A percentile compares a stretch with the other conserved stretches of the same genome.
Conservation (phyloP, 2,888 invertebrate genomes). For the Drosophila gaucha region DNA sequence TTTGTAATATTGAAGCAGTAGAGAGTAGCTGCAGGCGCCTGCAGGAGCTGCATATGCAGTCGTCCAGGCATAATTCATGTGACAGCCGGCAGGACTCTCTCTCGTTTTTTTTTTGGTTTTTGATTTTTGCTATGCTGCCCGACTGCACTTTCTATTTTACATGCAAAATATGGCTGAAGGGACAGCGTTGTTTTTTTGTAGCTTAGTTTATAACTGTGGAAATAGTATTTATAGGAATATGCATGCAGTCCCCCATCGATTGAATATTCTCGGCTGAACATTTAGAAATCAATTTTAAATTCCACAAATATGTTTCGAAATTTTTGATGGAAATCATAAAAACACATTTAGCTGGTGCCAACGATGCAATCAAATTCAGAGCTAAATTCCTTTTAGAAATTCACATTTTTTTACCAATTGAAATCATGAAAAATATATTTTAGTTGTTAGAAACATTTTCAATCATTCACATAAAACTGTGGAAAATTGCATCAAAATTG, state of each 20-base stretch:
- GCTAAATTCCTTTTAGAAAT: no score
- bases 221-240: constrained; percentile 15
- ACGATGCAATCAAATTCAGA: no score
- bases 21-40: background rate
- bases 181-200: background rate
- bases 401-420: no score
- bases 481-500: no score
- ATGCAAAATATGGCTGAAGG: constrained; percentile 60
- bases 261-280: background rate
- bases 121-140: constrained; percentile 16
- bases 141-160: constrained; percentile 68
- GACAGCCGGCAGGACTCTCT: constrained; percentile 47
- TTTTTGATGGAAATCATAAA: no score
- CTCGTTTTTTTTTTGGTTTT: constrained; percentile 8
- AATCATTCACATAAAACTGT: no score
- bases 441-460: no score
- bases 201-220: constrained; percentile 20
- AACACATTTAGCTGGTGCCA: no score
- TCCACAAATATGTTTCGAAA: background rate
- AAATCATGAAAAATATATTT: no score
- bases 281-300: background rate
- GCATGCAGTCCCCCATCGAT: constrained; percentile 19
- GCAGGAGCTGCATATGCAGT: constrained; percentile 49
- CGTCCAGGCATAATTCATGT: constrained; percentile 69
- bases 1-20: constrained; percentile 49